Evolutionary conservation across 2,113 vertebrate species (phyloP).

Genomic region (Proterorhinus semilunaris): DNA sequence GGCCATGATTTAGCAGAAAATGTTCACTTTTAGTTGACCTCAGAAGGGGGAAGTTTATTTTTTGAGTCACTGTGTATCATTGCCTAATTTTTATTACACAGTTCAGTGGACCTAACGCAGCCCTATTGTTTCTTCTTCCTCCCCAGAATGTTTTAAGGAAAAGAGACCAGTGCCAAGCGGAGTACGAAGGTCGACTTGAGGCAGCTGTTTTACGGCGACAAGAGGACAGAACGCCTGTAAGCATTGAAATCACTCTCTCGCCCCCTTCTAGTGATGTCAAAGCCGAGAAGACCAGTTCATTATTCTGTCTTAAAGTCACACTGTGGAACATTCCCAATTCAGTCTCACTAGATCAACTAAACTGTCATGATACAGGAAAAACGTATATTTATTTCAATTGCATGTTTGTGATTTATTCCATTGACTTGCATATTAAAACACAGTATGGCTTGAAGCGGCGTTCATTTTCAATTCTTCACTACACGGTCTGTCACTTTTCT

Average conservation of each 20-base stretch:
- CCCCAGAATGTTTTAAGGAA: conserved; percentile 91
- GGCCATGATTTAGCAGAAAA: neutral
- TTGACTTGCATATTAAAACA: too few species aligned
- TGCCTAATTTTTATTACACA: conserved; percentile 1
- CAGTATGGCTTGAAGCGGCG: neutral
- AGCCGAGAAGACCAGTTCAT: neutral
- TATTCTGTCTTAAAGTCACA: neutral
- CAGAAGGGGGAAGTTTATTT: conserved; percentile 1
- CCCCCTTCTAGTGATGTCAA: neutral
- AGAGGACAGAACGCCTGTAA: conserved; percentile 90
- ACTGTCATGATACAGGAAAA: too few species aligned
- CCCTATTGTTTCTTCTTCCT: neutral
- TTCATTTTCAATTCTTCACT: neutral
- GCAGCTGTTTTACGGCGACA: conserved; percentile 84
- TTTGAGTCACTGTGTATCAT: conserved; percentile 14
- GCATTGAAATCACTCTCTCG: conserved; percentile 19
- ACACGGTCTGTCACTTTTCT: neutral
- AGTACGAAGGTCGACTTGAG: conserved; percentile 94
- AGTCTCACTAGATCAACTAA: too few species aligned
- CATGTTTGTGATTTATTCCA: too few species aligned
- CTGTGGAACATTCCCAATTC: neutral
- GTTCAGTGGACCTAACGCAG: neutral
- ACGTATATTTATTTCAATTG: too few species aligned
- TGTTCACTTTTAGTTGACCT: neutral
- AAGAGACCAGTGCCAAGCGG: conserved; percentile 94